Evolutionary conservation across 1,140 invertebrate species (phyloP).

Genomic region (Euglossa dilemma): DNA sequence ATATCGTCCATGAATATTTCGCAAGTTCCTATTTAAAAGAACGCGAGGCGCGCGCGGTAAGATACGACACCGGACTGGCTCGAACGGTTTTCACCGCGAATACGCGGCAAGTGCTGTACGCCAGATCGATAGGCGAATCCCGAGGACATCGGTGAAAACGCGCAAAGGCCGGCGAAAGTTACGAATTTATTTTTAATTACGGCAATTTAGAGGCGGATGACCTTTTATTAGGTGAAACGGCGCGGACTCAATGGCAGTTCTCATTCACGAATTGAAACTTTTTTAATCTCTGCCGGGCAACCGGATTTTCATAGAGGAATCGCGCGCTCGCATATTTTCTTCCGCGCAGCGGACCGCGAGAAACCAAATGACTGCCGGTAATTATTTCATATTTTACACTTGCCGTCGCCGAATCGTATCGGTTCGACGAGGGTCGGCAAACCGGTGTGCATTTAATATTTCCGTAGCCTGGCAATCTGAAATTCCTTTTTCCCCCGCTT

Average conservation of each 20-base stretch:
- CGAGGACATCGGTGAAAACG: conserved; percentile 41
- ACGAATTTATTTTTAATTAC: conserved; percentile 15
- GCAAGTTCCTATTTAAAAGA: conserved; percentile 73
- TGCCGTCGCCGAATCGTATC: neutral
- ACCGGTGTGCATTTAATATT: conserved; percentile 6
- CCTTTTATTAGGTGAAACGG: conserved; percentile 8
- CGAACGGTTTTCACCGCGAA: conserved; percentile 32
- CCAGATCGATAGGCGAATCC: conserved; percentile 57
- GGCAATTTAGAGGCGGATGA: conserved; percentile 1
- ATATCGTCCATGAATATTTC: conserved; percentile 78
- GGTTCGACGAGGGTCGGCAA: neutral
- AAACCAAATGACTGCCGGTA: conserved; percentile 25
- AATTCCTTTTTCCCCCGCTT: neutral
- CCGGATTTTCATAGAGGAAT: conserved; percentile 14
- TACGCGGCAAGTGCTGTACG: conserved; percentile 1
- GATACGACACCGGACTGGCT: conserved; percentile 63
- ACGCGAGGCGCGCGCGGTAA: conserved; percentile 55
- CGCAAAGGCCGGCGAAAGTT: neutral
- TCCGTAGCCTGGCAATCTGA: neutral
- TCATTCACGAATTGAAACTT: conserved; percentile 31
- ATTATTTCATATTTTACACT: conserved; percentile 36
- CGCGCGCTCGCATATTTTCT: neutral
- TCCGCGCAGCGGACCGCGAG: neutral
- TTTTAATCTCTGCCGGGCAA: conserved; percentile 24
- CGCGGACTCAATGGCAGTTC: neutral